Base-by-base conservation (phyloP, 2,888 invertebrate species). In the Trilocha varians region DNA sequence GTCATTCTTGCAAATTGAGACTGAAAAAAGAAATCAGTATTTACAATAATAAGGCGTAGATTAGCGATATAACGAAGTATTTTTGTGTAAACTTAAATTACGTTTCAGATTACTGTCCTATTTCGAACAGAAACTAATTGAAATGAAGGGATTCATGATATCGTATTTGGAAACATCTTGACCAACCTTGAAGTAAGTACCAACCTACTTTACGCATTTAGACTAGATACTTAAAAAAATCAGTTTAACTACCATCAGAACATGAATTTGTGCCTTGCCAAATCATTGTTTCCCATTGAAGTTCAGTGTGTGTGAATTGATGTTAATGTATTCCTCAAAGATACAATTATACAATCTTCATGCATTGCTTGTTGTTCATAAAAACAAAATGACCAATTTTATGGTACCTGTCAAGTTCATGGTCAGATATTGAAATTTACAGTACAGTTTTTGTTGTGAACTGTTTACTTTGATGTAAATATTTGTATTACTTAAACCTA, bases 171-270 rank as follows among this genome's bases (percentile, higher is more conserved):
- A 70, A 80, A 76, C 72, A 78, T 80, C 84, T 82, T 84, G 82
- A 83, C 83, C 80, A 82, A 78, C 82, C 82, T 80, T 79, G 80
- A 80, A 84, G 84, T 83, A 59, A 82, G 84, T 80, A 74, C n/a
- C n/a, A n/a, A n/a, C n/a, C n/a, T n/a, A n/a, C 55, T 52, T 11
- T 52, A 45, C 45, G 42, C 44, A 48, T 57, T 55, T 42, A 39
- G 38, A 32, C 34, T 34, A 25, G 11, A 25, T 25, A n/a, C 11
- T 25, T 6, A 25, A 25, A 25, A 25, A 25, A 25, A 5, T 9
- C 6, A 25, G 8, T 9, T 25, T 25, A 25, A 1, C 6, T 25
- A 25, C 25, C 2, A n/a, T n/a, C n/a, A n/a, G n/a, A n/a, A n/a
- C n/a, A n/a, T n/a, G n/a, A n/a, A n/a, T n/a, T n/a, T n/a, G n/a